Evolutionary conservation across 2,888 invertebrate species (phyloP).

Genomic region (Encarsia formosa): DNA sequence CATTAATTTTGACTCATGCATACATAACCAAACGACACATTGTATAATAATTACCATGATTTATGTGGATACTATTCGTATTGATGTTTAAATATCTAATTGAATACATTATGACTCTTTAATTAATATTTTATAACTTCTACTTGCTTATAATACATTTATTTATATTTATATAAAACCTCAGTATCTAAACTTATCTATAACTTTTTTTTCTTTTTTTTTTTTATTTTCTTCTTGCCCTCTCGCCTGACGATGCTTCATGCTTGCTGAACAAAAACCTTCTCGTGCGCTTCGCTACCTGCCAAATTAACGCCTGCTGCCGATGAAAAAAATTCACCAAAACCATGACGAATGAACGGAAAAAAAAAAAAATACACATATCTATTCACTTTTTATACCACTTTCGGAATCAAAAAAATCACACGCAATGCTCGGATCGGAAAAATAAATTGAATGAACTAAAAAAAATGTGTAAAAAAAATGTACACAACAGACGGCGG

Average conservation of each 20-base stretch:
- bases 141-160: no score
- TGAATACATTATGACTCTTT: no score
- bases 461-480: background rate
- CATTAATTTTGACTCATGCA: no score
- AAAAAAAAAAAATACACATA: slow-evolving; percentile 11
- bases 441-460: background rate
- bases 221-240: slow-evolving; percentile 53
- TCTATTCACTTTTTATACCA: slow-evolving; percentile 9
- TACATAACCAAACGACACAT: no score
- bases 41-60: no score
- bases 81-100: no score
- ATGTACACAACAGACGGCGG: slow-evolving; percentile 41
- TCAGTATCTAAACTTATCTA: no score
- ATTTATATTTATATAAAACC: no score
- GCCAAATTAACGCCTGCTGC: slow-evolving; percentile 48
- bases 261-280: slow-evolving; percentile 48
- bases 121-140: no score
- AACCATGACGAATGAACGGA: slow-evolving; percentile 30
- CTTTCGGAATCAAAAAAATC: slow-evolving; percentile 19
- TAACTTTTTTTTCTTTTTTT: slow-evolving; percentile 52
- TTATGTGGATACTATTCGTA: no score
- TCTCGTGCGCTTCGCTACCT: slow-evolving; percentile 52
- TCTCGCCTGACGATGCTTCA: slow-evolving; percentile 53
- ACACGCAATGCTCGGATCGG: slow-evolving; percentile 13
- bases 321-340: slow-evolving; percentile 27